Conservation (phyloP, 2,113 vertebrate species). For the Peucedramus taeniatus region DNA sequence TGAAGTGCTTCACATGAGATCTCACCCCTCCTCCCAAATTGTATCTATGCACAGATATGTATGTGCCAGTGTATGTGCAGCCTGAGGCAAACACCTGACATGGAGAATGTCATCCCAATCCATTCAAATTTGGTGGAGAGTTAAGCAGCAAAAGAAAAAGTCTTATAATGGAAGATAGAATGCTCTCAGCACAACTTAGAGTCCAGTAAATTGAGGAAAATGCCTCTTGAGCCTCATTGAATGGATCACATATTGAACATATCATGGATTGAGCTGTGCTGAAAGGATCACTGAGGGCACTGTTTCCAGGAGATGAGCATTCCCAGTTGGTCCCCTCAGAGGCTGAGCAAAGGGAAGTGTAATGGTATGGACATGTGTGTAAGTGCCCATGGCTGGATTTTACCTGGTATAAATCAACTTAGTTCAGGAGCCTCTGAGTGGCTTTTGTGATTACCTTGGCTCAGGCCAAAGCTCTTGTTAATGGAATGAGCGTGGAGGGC, state of each 20-base stretch:
- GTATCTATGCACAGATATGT: background rate
- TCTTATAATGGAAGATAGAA: background rate
- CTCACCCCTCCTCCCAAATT: background rate
- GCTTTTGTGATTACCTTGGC: background rate
- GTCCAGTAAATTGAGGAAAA: background rate
- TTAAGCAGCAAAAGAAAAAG: background rate
- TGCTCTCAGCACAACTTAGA: background rate
- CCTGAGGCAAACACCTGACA: background rate
- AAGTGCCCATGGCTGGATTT: background rate
- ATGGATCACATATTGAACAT: accelerated
- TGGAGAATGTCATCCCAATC: background rate
- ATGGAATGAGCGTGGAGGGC: accelerated
- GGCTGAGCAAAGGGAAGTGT: background rate
- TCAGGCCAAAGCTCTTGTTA: background rate
- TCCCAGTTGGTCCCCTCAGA: background rate
- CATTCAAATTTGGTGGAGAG: background rate
- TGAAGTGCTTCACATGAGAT: background rate
- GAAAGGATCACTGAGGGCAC: background rate
- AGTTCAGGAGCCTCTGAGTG: background rate
- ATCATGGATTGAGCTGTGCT: accelerated
- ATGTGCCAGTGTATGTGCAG: background rate
- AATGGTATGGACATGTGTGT: background rate
- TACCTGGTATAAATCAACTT: background rate
- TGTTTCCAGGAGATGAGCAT: background rate
- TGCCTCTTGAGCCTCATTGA: background rate